A percentile compares a stretch with the other conserved stretches of the same genome.
phyloP scores from a whole-genome alignment of 2,888 invertebrate genomes.

The Eupithecia pulchellata region DNA sequence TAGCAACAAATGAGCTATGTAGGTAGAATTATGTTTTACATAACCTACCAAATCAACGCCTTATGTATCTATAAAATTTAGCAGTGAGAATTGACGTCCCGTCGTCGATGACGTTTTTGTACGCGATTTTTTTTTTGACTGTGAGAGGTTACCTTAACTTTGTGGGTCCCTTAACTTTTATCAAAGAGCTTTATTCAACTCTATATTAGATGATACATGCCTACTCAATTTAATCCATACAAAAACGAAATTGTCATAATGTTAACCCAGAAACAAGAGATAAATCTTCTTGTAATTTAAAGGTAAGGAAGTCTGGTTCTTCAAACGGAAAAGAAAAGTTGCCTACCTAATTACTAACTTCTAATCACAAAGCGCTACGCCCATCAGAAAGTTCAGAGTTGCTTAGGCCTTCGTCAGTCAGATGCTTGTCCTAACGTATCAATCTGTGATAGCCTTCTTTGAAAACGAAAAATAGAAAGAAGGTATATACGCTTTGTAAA shows the following conservation, averaged over 20 bases:
- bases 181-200: too few relatives aligned
- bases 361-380: conserved; percentile 50
- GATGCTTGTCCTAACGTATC: neutral
- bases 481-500: too few relatives aligned
- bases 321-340: conserved; percentile 26
- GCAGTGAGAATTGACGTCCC: too few relatives aligned
- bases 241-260: neutral
- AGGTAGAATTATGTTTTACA: too few relatives aligned
- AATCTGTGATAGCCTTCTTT: neutral
- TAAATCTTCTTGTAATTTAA: conserved; percentile 6
- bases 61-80: too few relatives aligned
- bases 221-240: neutral
- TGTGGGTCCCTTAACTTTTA: too few relatives aligned
- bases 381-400: conserved; percentile 45
- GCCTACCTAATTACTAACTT: conserved; percentile 41
- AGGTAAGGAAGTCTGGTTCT: conserved; percentile 3
- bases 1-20: too few relatives aligned
- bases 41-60: too few relatives aligned
- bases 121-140: too few relatives aligned
- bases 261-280: neutral
- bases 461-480: too few relatives aligned
- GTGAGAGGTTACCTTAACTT: too few relatives aligned
- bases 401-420: conserved; percentile 48
- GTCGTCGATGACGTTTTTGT: too few relatives aligned
- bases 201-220: neutral